These are phyloP conservation scores for Therioaphis trifolii DNA, from an alignment of 2,888 invertebrate genomes.

Conservation along the genomic window DNA sequence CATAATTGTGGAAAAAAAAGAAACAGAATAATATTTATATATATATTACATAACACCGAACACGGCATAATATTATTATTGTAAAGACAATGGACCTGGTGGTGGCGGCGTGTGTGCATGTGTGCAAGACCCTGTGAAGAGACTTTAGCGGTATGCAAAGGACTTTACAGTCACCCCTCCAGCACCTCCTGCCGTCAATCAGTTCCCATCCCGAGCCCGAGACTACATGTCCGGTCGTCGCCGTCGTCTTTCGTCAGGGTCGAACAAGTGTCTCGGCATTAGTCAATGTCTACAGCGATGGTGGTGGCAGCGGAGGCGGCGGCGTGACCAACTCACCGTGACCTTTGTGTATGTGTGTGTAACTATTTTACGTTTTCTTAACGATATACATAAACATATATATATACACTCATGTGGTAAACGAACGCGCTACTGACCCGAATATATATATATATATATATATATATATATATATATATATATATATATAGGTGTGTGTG, in stretches of 20 bases:
- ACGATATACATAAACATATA: not conserved
- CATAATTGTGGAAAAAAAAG: not conserved
- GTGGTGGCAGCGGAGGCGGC: not conserved
- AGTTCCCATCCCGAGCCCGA: not conserved
- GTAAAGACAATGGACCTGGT: not conserved
- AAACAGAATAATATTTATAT: not conserved
- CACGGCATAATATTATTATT: not conserved
- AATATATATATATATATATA: not conserved
- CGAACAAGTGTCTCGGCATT: constrained; percentile 46
- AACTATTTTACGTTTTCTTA: constrained; percentile 27
- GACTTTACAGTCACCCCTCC: constrained; percentile 4
- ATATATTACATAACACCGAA: not conserved
- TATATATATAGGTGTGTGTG: no score
- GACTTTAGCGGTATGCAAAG: not conserved
- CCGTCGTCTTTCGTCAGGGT: constrained; percentile 50
- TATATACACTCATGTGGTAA: not conserved
- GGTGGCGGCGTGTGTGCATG: not conserved
- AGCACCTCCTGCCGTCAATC: no score
- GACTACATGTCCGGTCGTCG: constrained; percentile 14
- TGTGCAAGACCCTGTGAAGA: not conserved
- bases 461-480: not conserved
- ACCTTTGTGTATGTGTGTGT: constrained; percentile 48
- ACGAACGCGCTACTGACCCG: constrained; percentile 48
- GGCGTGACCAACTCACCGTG: constrained; percentile 62
- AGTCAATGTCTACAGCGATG: constrained; percentile 33